Evolutionary conservation across 2,113 vertebrate genomes (phyloP).

Genomic region (Cranoglanis bouderius): DNA sequence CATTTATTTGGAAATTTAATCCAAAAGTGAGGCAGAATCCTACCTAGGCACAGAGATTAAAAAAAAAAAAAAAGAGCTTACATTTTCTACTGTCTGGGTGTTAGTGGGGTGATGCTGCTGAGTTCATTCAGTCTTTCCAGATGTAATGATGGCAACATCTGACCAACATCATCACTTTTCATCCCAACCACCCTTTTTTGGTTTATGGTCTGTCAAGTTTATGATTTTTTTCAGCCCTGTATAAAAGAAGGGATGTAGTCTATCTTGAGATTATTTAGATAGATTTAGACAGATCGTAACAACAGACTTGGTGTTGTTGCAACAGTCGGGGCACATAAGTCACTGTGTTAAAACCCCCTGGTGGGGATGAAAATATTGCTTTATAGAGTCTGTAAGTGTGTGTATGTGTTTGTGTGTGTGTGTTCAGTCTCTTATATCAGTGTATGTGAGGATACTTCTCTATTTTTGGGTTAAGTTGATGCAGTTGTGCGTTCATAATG

Average conservation of each 20-base stretch:
- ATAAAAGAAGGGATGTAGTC: background rate
- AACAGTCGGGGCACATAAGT: background rate
- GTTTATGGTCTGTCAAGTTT: slow-evolving; percentile 23
- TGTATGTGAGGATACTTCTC: slow-evolving; percentile 1
- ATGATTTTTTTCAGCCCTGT: slow-evolving; percentile 9
- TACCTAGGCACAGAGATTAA: background rate
- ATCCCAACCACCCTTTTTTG: slow-evolving; percentile 36
- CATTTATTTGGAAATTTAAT: background rate
- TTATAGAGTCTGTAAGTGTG: background rate
- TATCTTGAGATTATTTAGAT: background rate
- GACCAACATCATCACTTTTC: slow-evolving; percentile 22
- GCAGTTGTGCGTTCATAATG: slow-evolving; percentile 15
- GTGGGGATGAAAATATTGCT: background rate
- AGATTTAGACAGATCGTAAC: background rate
- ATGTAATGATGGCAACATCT: slow-evolving; percentile 6
- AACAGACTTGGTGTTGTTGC: background rate
- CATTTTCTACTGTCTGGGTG: background rate
- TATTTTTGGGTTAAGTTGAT: background rate
- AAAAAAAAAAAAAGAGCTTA: background rate
- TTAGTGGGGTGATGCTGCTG: background rate
- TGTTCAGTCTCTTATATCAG: slow-evolving; percentile 15
- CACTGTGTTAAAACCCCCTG: background rate
- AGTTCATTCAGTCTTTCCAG: background rate
- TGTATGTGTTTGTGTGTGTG: background rate
- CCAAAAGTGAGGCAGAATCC: background rate